Base-by-base conservation (phyloP, 2,888 invertebrate species). In the Panzeria rudis region DNA sequence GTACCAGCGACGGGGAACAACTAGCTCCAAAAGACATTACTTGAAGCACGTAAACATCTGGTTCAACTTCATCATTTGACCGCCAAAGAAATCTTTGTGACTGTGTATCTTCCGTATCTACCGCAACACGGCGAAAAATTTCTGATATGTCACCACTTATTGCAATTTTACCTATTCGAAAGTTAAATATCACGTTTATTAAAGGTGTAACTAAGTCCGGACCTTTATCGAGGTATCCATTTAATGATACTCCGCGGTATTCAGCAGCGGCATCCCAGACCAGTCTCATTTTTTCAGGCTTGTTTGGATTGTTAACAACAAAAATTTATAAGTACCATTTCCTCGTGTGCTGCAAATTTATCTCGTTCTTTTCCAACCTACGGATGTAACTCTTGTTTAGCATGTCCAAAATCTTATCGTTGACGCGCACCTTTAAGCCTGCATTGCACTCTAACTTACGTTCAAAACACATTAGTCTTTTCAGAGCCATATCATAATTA, bases 121-220 rank as follows among this genome's bases (percentile, higher is more conserved):
- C 47, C 8, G 47, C 47, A 17, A 47, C 5, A 17, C 47, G n/a
- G 47, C n/a, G 47, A 47, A 47, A 47, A n/a, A 47, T 47, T 47
- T 47, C 47, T 5, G 47, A n/a, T 47, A 47, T 47, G 47, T 47
- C 17, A 3, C 50, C 50, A 50, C 50, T 20, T 50, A 50, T 50
- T 6, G 17, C 20, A 50, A 50, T 50, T 3, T 17, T 50, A 0
- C 50, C n/a, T 91, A 87, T 41, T 81, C 81, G 9, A 89, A 80
- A 72, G 77, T 90, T 89, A 3, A 87, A 89, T 32, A 87, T 86
- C 13, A 92, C 86, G 1, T 89, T 91, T 15, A 90, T 83, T 54
- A 77, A 84, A 20, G 88, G 83, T 85, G 90, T 89, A 41, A 92
- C 75, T 80, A 92, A 92, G 1, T 90, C 88, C 78, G 91, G 87